Evolutionary conservation across 2,888 invertebrate species (phyloP).

Genomic region (Unio pictorum): DNA sequence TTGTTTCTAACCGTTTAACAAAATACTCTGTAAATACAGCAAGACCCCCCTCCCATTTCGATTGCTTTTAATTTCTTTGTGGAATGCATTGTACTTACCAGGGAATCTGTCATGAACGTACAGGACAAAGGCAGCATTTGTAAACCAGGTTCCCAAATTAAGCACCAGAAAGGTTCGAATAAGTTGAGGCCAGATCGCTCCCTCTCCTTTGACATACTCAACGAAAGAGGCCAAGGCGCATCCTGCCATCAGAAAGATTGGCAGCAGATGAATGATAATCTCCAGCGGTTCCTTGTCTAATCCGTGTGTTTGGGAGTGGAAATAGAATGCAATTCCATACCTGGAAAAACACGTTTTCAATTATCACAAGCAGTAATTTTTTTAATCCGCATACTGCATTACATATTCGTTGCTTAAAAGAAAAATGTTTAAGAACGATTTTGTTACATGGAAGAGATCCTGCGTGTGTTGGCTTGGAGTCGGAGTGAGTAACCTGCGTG

Average conservation of each 20-base stretch:
- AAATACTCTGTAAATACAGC: too few relatives aligned
- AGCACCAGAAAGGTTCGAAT: slow-evolving; percentile 31
- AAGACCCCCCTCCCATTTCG: too few relatives aligned
- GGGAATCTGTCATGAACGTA: slow-evolving; percentile 43
- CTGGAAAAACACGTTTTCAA: slow-evolving; percentile 1
- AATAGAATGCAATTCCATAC: slow-evolving; percentile 39
- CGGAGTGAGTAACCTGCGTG: too few relatives aligned
- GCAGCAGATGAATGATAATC: slow-evolving; percentile 40
- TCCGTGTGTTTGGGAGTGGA: slow-evolving; percentile 41
- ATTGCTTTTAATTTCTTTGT: too few relatives aligned
- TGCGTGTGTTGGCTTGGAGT: too few relatives aligned
- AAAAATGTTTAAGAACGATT: too few relatives aligned
- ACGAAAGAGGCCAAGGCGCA: slow-evolving; percentile 14
- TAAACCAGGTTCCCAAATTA: slow-evolving; percentile 50
- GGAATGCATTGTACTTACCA: slow-evolving; percentile 17
- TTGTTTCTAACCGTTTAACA: too few relatives aligned
- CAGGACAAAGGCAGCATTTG: slow-evolving; percentile 46
- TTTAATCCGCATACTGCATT: too few relatives aligned
- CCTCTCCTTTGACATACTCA: slow-evolving; percentile 23
- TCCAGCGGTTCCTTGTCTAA: slow-evolving; percentile 33
- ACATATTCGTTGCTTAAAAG: too few relatives aligned
- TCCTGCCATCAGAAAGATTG: slow-evolving; percentile 35
- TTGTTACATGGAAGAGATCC: too few relatives aligned
- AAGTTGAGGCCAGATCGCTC: slow-evolving; percentile 29
- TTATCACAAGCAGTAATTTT: too few relatives aligned